Evolutionary conservation across 2,888 invertebrate species (phyloP), one percentile per base, ranked within the genome.

Genomic region (Palloptera scutellata): DNA sequence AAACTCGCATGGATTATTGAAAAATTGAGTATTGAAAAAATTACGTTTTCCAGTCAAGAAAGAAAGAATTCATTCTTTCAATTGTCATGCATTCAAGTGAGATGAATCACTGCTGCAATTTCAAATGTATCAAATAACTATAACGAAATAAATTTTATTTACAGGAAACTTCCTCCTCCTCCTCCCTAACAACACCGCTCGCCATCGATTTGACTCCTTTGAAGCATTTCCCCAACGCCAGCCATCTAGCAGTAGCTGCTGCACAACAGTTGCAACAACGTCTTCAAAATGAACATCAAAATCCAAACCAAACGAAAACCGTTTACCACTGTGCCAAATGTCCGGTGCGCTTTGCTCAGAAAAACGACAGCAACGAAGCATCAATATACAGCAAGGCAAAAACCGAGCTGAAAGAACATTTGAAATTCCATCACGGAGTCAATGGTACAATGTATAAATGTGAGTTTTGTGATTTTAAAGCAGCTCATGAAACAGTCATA

Each of bases 241-340:
- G 30, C 2, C 30, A 30, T 30, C n/a, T 11, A 4, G 55, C 61
- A 55, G 41, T 54, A 20, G 74, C 74, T 11, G 64, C 73, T 42
- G 61, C 54, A 17, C 64, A 60, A 45, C 63, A 51, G 8, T 57
- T 54, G 12, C 10, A 60, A 20, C 75, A 77, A 57, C 79, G 87
- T 91, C 57, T 65, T 30, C 71, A 66, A 63, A 67, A 67, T 20
- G 67, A 70, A 63, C 72, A 71, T 51, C 70, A 73, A 68, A 70
- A 73, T 65, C 69, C 63, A n/a, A 79, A 75, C 30, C 74, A 79
- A 30, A 82, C 84, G 48, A 84, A 84, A 65, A 75, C 87, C 8
- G 81, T 94, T 65, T 90, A 90, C 77, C 94, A 92, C 79, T 96
- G 95, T 82, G 87, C 89, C 69, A 90, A 91, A 75, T 96, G 95